A percentile compares a stretch with the other conserved stretches of the same genome.
These are phyloP conservation scores for Halotydeus destructor DNA, from an alignment of 1,140 invertebrate species.

Conservation along the genomic window DNA sequence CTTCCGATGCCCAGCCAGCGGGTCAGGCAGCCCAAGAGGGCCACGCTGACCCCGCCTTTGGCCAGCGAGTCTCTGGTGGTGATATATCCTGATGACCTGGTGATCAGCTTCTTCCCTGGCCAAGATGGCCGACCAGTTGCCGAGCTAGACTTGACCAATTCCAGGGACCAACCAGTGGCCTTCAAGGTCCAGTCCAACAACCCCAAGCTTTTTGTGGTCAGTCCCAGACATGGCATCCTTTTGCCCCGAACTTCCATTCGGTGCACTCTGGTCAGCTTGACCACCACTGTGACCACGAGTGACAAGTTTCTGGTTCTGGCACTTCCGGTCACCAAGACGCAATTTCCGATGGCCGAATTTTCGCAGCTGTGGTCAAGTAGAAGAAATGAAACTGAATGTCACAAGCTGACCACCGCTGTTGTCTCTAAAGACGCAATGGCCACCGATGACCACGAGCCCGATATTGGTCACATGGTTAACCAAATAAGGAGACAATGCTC, in stretches of 20 bases:
- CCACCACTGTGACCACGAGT: too few relatives aligned
- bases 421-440: too few relatives aligned
- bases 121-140: not conserved
- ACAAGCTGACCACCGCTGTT: too few relatives aligned
- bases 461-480: too few relatives aligned
- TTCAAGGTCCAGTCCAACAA: slow-evolving; percentile 12
- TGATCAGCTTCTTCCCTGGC: not conserved
- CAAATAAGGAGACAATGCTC: too few relatives aligned
- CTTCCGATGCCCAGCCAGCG: not conserved
- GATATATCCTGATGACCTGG: not conserved
- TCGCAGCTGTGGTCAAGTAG: not conserved
- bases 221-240: slow-evolving; percentile 3
- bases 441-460: too few relatives aligned
- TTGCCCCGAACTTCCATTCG: not conserved
- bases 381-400: too few relatives aligned
- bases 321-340: not conserved
- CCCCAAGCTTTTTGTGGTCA: slow-evolving; percentile 3
- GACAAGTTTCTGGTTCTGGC: slow-evolving; percentile 4
- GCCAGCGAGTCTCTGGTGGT: not conserved
- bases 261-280: too few relatives aligned
- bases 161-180: slow-evolving; percentile 1
- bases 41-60: not conserved
- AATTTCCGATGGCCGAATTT: not conserved
- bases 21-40: not conserved
- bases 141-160: not conserved